A percentile compares a stretch with the other conserved stretches of the same genome.
phyloP scores from a whole-genome alignment of 2,888 invertebrate genomes.

The Diloba caeruleocephala region DNA sequence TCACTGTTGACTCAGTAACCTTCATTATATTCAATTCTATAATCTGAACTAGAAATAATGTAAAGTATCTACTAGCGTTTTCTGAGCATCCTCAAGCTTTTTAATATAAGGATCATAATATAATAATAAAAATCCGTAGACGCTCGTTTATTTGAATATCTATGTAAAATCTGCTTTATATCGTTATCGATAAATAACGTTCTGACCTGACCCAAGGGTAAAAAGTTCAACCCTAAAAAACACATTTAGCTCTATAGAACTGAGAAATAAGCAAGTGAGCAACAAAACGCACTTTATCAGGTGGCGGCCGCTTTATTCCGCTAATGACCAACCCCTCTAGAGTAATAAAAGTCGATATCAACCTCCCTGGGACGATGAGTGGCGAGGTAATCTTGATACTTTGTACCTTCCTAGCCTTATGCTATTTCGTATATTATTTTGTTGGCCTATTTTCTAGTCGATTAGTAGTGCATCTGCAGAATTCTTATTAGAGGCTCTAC shows the following conservation, averaged over 20 bases:
- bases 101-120: no score
- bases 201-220: conserved; percentile 49
- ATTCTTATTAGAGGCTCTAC: no score
- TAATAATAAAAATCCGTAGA: no score
- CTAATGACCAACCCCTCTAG: conserved; percentile 88
- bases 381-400: conserved; percentile 70
- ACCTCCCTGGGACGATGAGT: conserved; percentile 65
- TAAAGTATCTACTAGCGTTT: no score
- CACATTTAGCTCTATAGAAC: conserved; percentile 60
- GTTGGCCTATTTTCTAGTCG: no score
- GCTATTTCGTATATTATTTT: no score
- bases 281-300: conserved; percentile 89
- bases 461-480: no score
- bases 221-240: conserved; percentile 57
- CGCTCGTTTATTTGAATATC: conserved; percentile 9
- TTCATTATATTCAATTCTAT: no score
- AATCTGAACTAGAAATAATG: no score
- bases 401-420: no score
- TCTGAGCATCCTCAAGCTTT: no score
- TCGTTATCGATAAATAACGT: conserved; percentile 38
- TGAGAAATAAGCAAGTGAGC: conserved; percentile 81
- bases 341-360: conserved; percentile 88
- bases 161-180: conserved; percentile 13
- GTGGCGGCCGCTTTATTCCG: conserved; percentile 87
- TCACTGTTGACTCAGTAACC: no score